Base-by-base conservation (phyloP, 2,888 invertebrate genomes). In the Pseudococcus longispinus region DNA sequence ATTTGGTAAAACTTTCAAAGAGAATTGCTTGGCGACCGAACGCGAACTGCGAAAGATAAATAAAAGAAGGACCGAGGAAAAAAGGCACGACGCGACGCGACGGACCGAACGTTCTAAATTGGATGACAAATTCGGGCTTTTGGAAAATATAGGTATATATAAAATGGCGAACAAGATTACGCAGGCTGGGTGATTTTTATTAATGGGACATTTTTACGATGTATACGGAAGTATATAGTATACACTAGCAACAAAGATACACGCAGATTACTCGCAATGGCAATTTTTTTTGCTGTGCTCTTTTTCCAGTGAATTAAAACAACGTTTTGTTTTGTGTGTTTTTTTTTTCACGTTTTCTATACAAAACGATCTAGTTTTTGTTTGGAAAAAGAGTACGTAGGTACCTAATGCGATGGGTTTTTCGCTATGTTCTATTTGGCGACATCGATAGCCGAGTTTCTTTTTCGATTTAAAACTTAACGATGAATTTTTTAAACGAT, bases 191-290 rank as follows among this genome's bases (percentile, higher is more conserved):
- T 80, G 77, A 80, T 80, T 80, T 80, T 80, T 80, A 80, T 80
- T 80, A 80, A 80, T 80, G 77, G 77, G 77, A 80, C 77, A 29
- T 80, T 80, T 80, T 80, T 80, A 80, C 77, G 77, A 80, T 80
- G 77, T 80, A 37, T 37, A 80, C 77, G 77, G 77, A 80, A 80
- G 77, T 80, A 80, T 42, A 80, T 37, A 5, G 37, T 37, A 37
- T 37, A 37, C 4, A 37, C 8, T 4, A 4, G 8, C 74, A 2
- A n/a, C 11, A 80, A 20, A 42, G 42, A 42, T 80, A 80, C 77
- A 80, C 37, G 37, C 23, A 60, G 77, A 80, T 80, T 80, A 80
- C 77, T 80, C 29, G 26, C 11, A 80, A 80, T 32, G 77, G 77
- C 42, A n/a, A 80, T 26, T 80, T 80, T 70, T 26, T 42, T 20